Evolutionary conservation across 1,140 invertebrate genomes (phyloP).

Genomic region (Antheraea pernyi): DNA sequence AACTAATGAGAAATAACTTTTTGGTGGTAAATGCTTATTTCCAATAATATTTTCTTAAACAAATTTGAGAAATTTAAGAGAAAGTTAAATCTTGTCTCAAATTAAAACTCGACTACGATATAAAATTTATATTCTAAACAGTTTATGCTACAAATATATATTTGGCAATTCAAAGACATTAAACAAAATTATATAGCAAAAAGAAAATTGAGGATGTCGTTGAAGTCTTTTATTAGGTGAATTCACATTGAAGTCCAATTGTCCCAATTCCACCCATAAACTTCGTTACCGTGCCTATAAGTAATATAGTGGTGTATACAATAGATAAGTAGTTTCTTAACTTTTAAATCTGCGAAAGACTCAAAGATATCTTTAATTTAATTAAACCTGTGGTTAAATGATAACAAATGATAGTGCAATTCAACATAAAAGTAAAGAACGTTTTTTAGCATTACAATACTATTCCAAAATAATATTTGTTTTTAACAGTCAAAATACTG

Average conservation of each 20-base stretch:
- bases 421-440: too few species aligned
- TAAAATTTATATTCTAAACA: too few species aligned
- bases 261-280: not conserved
- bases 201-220: not conserved
- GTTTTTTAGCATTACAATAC: too few species aligned
- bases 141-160: not conserved
- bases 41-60: not conserved
- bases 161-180: not conserved
- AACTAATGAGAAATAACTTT: not conserved
- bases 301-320: too few species aligned
- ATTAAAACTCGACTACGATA: too few species aligned
- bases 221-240: constrained; percentile 11
- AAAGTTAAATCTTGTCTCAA: not conserved
- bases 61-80: not conserved
- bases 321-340: too few species aligned
- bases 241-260: not conserved
- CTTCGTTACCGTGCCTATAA: not conserved
- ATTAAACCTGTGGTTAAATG: too few species aligned
- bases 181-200: not conserved
- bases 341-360: too few species aligned
- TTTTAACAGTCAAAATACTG: too few species aligned
- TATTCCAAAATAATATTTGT: too few species aligned
- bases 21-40: not conserved
- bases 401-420: too few species aligned
- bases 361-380: too few species aligned